Evolutionary conservation across 2,888 invertebrate species (phyloP).

Genomic region (Penaeus monodon): DNA sequence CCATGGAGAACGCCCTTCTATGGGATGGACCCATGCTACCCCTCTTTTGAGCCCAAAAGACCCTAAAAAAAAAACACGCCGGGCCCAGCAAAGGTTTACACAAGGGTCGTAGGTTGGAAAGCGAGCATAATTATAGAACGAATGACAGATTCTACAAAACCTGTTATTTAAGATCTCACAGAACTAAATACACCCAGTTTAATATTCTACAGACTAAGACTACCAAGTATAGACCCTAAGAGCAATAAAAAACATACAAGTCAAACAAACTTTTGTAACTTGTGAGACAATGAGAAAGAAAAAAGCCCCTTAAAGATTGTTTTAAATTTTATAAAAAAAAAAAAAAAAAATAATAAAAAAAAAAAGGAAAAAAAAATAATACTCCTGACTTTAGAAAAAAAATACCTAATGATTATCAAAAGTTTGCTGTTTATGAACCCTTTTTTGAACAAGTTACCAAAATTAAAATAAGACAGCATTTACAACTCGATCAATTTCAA

Average conservation of each 20-base stretch:
- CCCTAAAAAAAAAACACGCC: constrained; percentile 42
- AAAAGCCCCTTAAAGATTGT: not conserved
- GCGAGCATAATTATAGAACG: constrained; percentile 17
- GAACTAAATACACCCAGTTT: constrained; percentile 24
- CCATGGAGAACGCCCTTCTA: constrained; percentile 34
- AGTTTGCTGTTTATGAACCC: too few relatives aligned
- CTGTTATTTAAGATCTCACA: constrained; percentile 6
- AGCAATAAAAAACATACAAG: constrained; percentile 17
- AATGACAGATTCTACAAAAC: constrained; percentile 11
- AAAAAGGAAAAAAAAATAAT: not conserved
- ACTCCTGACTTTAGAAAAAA: not conserved
- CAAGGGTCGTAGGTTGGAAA: constrained; percentile 13
- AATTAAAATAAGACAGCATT: too few relatives aligned
- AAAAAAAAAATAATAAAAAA: not conserved
- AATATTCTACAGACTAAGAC: not conserved
- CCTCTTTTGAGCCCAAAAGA: constrained; percentile 4
- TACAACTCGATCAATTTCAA: too few relatives aligned
- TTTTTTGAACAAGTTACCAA: too few relatives aligned
- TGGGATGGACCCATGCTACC: constrained; percentile 29
- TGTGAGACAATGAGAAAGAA: constrained; percentile 11
- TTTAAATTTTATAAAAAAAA: not conserved
- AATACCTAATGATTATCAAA: not conserved
- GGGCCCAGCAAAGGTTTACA: constrained; percentile 19
- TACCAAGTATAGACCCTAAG: constrained; percentile 19
- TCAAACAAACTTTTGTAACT: constrained; percentile 1